These are phyloP conservation scores for Emesis furor DNA, from an alignment of 2,888 invertebrate species.

Conservation along the genomic window DNA sequence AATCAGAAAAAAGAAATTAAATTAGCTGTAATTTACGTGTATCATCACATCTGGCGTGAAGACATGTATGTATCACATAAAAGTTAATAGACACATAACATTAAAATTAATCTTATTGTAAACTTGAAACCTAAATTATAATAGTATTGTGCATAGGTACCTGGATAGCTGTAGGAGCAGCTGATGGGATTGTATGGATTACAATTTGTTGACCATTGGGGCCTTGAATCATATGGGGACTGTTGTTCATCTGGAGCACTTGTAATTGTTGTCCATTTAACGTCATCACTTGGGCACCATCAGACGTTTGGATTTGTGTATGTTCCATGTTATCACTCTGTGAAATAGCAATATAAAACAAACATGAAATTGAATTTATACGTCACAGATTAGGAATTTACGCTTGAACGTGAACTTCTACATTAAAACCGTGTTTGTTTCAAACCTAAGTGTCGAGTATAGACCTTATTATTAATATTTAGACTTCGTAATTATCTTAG, in stretches of 20 bases:
- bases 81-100: no score
- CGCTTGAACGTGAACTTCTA: no score
- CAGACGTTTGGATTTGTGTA: conserved; percentile 90
- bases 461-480: not conserved
- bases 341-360: not conserved
- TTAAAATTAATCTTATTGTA: no score
- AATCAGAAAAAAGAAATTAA: no score
- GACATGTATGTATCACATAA: no score
- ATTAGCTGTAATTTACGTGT: no score
- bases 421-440: no score
- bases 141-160: conserved; percentile 77
- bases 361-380: no score
- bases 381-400: no score
- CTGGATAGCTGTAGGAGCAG: conserved; percentile 91
- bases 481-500: not conserved
- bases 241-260: conserved; percentile 90
- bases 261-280: conserved; percentile 93
- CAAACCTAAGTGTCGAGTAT: no score
- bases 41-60: no score
- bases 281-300: conserved; percentile 94
- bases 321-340: conserved; percentile 90
- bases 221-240: conserved; percentile 93
- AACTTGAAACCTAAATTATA: no score
- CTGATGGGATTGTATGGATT: conserved; percentile 93
- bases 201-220: conserved; percentile 95